These are phyloP conservation scores for Prenolepis imparis DNA, from an alignment of 2,888 invertebrate species.

Conservation along the genomic window DNA sequence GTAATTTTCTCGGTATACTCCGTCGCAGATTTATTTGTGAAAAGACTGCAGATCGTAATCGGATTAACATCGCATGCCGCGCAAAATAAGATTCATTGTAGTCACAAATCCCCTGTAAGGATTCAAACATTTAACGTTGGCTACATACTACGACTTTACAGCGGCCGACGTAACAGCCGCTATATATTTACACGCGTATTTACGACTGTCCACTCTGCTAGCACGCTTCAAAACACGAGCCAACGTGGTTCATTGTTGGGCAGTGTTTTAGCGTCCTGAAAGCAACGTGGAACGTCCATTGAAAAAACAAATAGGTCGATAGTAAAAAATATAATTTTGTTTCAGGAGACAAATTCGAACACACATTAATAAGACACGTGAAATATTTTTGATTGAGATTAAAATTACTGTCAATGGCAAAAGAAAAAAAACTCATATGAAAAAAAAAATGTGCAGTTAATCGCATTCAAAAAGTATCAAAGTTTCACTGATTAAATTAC, in stretches of 20 bases:
- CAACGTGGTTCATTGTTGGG: slow-evolving; percentile 44
- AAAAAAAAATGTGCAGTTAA: neutral
- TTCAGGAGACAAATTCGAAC: slow-evolving; percentile 2
- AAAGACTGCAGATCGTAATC: slow-evolving; percentile 19
- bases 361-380: neutral
- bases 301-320: slow-evolving; percentile 10
- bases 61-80: slow-evolving; percentile 42
- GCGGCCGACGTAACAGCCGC: slow-evolving; percentile 80
- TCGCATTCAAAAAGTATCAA: neutral
- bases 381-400: neutral
- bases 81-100: slow-evolving; percentile 59
- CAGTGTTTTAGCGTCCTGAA: slow-evolving; percentile 43
- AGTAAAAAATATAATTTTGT: neutral
- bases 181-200: slow-evolving; percentile 85
- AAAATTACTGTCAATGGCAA: neutral
- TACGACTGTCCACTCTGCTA: slow-evolving; percentile 80
- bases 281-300: neutral
- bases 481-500: neutral
- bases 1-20: neutral
- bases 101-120: slow-evolving; percentile 68
- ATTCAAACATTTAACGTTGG: slow-evolving; percentile 81
- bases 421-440: neutral
- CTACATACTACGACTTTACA: slow-evolving; percentile 81
- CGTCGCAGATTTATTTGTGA: neutral
- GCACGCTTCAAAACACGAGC: slow-evolving; percentile 57